phyloP scores from a whole-genome alignment of 2,113 vertebrate genomes.

The Tinamus guttatus region DNA sequence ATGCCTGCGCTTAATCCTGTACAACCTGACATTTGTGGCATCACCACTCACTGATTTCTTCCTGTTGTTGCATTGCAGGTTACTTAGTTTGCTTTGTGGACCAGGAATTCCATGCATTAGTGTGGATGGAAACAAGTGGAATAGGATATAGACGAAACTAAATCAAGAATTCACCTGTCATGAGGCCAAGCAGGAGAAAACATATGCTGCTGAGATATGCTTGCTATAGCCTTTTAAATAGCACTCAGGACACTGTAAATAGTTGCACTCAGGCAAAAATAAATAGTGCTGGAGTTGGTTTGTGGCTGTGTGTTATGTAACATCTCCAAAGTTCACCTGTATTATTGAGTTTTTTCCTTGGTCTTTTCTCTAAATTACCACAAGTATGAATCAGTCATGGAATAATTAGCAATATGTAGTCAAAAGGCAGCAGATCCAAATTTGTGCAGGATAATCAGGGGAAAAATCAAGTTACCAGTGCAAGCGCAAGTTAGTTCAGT shows the following conservation, averaged over 20 bases:
- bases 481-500: neutral
- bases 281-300: neutral
- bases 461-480: neutral
- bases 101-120: neutral
- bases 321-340: neutral
- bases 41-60: neutral
- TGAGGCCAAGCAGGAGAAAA: neutral
- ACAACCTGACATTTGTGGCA: neutral
- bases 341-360: neutral
- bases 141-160: neutral
- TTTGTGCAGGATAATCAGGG: neutral
- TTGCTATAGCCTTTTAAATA: constrained; percentile 67
- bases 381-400: neutral
- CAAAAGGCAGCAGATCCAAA: neutral
- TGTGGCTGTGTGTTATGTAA: neutral
- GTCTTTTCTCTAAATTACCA: neutral
- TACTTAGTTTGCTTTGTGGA: neutral
- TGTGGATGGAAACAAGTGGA: neutral
- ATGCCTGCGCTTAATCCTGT: neutral
- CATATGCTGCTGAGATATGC: neutral
- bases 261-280: constrained; percentile 55
- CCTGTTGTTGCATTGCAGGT: neutral
- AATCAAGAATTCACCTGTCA: neutral
- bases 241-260: constrained; percentile 45
- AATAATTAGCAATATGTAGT: neutral